These are phyloP conservation scores for Pogonus chalceus DNA, from an alignment of 1,140 invertebrate genomes.

Conservation along the genomic window DNA sequence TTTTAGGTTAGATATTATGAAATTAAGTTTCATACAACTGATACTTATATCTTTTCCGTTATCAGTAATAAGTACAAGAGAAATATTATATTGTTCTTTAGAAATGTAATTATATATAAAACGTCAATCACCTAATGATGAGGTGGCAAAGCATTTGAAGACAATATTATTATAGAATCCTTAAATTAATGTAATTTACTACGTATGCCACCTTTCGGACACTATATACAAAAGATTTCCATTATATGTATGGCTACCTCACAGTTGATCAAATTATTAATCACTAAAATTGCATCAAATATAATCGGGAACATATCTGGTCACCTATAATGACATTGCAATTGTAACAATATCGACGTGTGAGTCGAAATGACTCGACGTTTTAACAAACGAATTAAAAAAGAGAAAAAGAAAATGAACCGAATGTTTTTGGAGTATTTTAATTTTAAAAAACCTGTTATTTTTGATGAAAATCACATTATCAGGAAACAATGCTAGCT, in stretches of 20 bases:
- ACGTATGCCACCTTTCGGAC: background rate
- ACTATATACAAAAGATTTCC: background rate
- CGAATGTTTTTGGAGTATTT: background rate
- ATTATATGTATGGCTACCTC: conserved; percentile 5
- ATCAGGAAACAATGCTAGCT: too few species aligned
- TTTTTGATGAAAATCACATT: too few species aligned
- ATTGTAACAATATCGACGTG: conserved; percentile 23
- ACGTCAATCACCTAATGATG: too few species aligned
- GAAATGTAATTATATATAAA: too few species aligned
- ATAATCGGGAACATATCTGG: conserved; percentile 13
- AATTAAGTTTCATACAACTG: too few species aligned
- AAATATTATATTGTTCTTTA: too few species aligned
- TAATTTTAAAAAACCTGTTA: conserved; percentile 1
- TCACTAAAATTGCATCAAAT: background rate
- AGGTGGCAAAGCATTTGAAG: background rate
- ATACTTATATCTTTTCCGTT: too few species aligned
- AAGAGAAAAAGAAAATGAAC: background rate
- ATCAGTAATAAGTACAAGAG: too few species aligned
- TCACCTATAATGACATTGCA: conserved; percentile 17
- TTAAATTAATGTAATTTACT: background rate
- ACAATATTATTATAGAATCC: conserved; percentile 1
- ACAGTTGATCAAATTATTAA: background rate
- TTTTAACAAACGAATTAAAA: conserved; percentile 4
- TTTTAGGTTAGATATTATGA: too few species aligned
- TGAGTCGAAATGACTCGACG: conserved; percentile 20